A percentile compares a stretch with the other conserved stretches of the same genome.
Evolutionary conservation across 2,113 vertebrate species (phyloP).

Genomic region (Phocoena sinus): DNA sequence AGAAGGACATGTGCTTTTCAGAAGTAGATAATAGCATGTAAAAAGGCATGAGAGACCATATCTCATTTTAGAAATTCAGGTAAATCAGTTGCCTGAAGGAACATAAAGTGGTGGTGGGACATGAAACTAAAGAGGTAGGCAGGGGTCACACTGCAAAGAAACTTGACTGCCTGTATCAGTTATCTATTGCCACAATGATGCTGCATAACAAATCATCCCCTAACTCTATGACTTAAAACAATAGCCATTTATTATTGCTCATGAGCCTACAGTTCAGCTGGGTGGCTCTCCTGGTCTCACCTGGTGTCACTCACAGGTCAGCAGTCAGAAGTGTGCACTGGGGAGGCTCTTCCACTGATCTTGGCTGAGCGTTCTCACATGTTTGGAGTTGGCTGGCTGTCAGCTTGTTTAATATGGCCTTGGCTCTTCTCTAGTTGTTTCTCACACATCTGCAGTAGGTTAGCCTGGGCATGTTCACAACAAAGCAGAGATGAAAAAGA

Average conservation of each 20-base stretch:
- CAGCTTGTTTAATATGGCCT: not conserved
- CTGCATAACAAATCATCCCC: not conserved
- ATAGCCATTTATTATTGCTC: not conserved
- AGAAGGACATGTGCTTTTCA: not conserved
- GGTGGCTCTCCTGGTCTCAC: not conserved
- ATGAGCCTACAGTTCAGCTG: not conserved
- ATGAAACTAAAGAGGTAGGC: not conserved
- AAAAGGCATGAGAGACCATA: not conserved
- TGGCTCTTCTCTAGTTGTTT: not conserved
- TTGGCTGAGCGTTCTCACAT: not conserved
- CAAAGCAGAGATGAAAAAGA: not conserved
- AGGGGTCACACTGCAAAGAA: not conserved
- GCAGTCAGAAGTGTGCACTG: not conserved
- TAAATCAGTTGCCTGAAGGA: not conserved
- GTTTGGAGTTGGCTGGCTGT: not conserved
- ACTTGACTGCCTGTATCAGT: not conserved
- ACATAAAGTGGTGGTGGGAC: not conserved
- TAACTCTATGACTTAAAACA: not conserved
- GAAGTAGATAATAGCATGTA: not conserved
- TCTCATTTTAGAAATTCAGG: not conserved
- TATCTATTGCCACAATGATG: not conserved
- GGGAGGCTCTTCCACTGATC: not conserved
- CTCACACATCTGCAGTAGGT: not conserved
- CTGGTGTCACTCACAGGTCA: not conserved
- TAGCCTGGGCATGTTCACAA: not conserved